Conservation (phyloP, 2,888 invertebrate genomes). For the Scaptomyza caliginosa region DNA sequence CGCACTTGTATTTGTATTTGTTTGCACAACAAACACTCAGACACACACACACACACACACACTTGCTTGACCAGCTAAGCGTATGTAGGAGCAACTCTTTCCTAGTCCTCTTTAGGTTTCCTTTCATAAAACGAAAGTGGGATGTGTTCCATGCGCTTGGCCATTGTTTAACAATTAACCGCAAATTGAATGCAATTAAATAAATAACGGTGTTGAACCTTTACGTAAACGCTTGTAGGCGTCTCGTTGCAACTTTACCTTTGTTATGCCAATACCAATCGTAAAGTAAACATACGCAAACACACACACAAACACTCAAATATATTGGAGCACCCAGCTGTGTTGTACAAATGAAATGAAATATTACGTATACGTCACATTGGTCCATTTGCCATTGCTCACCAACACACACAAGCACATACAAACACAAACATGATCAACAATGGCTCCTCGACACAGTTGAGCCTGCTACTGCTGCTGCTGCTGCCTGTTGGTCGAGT, state of each 20-base stretch:
- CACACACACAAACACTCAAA: not conserved
- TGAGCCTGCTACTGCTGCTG: slow-evolving; percentile 23
- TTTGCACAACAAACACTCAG: slow-evolving; percentile 72
- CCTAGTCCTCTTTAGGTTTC: not conserved
- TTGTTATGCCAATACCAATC: slow-evolving; percentile 39
- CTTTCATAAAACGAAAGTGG: slow-evolving; percentile 6
- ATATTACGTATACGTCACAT: slow-evolving; percentile 79
- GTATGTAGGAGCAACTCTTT: slow-evolving; percentile 20
- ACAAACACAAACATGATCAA: slow-evolving; percentile 25
- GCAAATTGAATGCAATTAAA: slow-evolving; percentile 81
- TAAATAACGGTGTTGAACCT: slow-evolving; percentile 81
- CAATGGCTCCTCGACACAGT: slow-evolving; percentile 20
- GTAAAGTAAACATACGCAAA: slow-evolving; percentile 43
- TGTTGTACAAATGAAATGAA: slow-evolving; percentile 74
- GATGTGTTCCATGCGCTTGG: slow-evolving; percentile 38
- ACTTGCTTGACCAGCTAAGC: slow-evolving; percentile 56
- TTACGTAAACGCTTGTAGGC: slow-evolving; percentile 75
- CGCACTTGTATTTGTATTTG: slow-evolving; percentile 71
- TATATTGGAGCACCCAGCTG: slow-evolving; percentile 29
- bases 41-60: slow-evolving; percentile 12
- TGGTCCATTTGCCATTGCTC: slow-evolving; percentile 67
- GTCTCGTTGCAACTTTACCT: slow-evolving; percentile 41
- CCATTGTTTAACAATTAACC: slow-evolving; percentile 81
- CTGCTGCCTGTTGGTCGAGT: slow-evolving; percentile 14
- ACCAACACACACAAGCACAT: slow-evolving; percentile 27